Conservation (phyloP, 2,888 invertebrate species). For the Aromia moschata region DNA sequence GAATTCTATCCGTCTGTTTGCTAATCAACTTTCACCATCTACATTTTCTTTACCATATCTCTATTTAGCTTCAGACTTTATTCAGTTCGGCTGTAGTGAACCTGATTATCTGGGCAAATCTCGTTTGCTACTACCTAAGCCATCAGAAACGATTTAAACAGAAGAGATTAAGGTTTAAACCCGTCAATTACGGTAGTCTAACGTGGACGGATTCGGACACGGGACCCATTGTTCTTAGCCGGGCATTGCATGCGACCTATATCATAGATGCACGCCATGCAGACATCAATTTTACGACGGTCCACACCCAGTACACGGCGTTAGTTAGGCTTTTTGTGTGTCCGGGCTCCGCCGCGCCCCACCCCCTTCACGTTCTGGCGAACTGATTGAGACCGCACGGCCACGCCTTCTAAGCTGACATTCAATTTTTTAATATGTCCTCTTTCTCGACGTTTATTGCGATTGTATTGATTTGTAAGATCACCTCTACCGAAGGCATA, state of each 20-base stretch:
- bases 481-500: no score
- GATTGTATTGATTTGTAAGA: no score
- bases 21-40: no score
- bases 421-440: constrained; percentile 21
- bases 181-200: not conserved
- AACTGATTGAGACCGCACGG: constrained; percentile 6
- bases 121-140: no score
- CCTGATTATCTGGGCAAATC: no score
- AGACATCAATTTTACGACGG: constrained; percentile 13
- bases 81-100: no score
- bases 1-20: no score
- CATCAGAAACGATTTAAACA: no score
- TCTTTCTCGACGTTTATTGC: constrained; percentile 4
- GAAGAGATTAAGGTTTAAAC: no score
- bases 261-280: constrained; percentile 16
- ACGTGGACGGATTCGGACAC: not conserved
- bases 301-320: constrained; percentile 11
- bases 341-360: not conserved
- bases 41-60: no score
- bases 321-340: constrained; percentile 9
- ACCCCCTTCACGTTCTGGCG: constrained; percentile 4
- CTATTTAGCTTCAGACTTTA: no score
- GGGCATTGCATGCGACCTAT: constrained; percentile 17
- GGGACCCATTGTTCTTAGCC: not conserved
- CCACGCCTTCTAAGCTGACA: constrained; percentile 4